phyloP scores from a whole-genome alignment of 2,797 vertebrate genomes.

The Muscicapa comitata region DNA sequence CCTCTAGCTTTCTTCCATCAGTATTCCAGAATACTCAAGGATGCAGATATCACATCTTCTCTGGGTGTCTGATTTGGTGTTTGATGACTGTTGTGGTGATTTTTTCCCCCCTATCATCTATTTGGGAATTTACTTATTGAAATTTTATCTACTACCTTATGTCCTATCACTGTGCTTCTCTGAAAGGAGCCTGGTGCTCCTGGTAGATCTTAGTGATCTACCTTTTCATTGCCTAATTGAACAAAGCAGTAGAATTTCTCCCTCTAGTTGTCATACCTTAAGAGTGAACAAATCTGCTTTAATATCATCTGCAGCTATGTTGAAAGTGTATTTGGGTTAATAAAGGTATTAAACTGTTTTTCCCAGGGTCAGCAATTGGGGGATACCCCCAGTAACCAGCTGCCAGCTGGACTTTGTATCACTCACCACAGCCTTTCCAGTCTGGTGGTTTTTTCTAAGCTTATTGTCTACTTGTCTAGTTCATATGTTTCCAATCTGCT shows the following conservation, averaged over 20 bases:
- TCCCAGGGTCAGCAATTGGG: neutral
- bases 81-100: neutral
- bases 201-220: rapidly evolving
- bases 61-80: neutral
- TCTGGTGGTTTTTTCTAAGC: neutral
- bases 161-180: neutral
- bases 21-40: neutral
- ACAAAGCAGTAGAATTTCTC: neutral
- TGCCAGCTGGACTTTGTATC: neutral
- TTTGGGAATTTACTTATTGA: neutral
- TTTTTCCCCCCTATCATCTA: rapidly evolving
- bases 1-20: neutral
- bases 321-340: neutral
- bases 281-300: neutral
- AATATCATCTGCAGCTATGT: neutral
- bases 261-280: neutral
- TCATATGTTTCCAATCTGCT: neutral
- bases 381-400: neutral
- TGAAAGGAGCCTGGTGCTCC: neutral
- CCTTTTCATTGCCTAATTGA: neutral
- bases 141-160: neutral
- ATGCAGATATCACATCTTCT: neutral
- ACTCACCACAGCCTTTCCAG: neutral
- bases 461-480: neutral
- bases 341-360: neutral